A percentile compares a stretch with the other conserved stretches of the same genome.
phyloP scores from a whole-genome alignment of 2,113 vertebrate genomes.

The Cryptoleucopteryx plumbea region DNA sequence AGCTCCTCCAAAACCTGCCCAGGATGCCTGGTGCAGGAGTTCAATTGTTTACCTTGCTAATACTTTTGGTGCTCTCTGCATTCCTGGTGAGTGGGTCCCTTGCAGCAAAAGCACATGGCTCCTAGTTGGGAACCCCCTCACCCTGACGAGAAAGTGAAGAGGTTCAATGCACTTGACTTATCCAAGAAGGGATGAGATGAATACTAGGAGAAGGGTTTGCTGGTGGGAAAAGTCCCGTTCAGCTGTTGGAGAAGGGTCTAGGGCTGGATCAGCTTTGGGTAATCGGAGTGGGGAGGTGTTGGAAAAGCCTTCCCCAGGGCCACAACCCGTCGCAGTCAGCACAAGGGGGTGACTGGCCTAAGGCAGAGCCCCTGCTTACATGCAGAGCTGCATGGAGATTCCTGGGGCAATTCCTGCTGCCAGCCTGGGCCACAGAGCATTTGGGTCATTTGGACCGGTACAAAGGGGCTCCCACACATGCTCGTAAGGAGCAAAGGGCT shows the following conservation, averaged over 20 bases:
- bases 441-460: neutral
- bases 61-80: neutral
- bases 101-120: neutral
- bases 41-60: neutral
- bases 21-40: neutral
- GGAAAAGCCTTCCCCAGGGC: neutral
- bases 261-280: neutral
- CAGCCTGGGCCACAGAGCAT: neutral
- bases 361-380: neutral
- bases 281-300: accelerated
- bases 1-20: neutral
- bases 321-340: accelerated
- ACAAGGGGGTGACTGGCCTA: neutral
- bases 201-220: neutral
- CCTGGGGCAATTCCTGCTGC: neutral
- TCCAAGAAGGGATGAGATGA: neutral
- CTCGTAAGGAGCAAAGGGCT: neutral
- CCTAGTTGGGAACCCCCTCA: neutral
- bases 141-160: neutral
- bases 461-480: neutral
- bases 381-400: neutral
- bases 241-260: neutral
- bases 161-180: neutral
- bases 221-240: neutral
- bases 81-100: neutral